Conservation (phyloP, 2,797 vertebrate species). For the Fistularia tabacaria region DNA sequence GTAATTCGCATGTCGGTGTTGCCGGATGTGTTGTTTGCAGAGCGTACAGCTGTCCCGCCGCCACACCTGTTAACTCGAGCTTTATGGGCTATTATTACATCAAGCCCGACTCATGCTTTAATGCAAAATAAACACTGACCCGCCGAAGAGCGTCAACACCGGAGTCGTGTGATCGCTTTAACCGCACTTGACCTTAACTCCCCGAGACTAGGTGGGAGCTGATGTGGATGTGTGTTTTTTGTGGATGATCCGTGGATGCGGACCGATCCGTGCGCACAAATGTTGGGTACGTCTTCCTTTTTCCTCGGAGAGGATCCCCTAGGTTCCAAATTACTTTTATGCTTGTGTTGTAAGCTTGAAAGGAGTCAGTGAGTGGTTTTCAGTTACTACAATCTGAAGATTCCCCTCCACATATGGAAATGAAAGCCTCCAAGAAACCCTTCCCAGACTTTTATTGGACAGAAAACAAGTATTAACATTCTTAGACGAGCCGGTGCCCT, state of each 20-base stretch:
- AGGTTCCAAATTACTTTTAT: too few species aligned
- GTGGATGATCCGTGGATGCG: background rate
- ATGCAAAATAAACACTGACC: constrained; percentile 59
- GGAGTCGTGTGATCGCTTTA: constrained; percentile 20
- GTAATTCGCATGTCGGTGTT: too few species aligned
- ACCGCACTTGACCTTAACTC: constrained; percentile 17
- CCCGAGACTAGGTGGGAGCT: constrained; percentile 8
- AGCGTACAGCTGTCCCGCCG: constrained; percentile 26
- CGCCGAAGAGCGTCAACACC: constrained; percentile 6
- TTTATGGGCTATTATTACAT: constrained; percentile 37
- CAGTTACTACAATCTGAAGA: too few species aligned
- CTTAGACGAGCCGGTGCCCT: constrained; percentile 4
- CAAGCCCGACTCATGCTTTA: constrained; percentile 8
- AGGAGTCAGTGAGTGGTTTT: too few species aligned
- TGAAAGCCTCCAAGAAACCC: constrained; percentile 16
- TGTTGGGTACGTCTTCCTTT: too few species aligned
- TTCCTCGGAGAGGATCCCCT: too few species aligned
- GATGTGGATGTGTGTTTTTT: background rate
- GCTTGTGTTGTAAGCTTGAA: too few species aligned
- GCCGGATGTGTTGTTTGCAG: constrained; percentile 17
- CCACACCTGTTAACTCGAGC: constrained; percentile 23
- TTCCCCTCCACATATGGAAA: constrained; percentile 7
- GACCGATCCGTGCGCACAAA: too few species aligned
- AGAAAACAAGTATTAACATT: constrained; percentile 27
- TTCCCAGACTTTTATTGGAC: constrained; percentile 26